phyloP scores from a whole-genome alignment of 2,888 invertebrate genomes.

The Macrosoma leucophasiata region DNA sequence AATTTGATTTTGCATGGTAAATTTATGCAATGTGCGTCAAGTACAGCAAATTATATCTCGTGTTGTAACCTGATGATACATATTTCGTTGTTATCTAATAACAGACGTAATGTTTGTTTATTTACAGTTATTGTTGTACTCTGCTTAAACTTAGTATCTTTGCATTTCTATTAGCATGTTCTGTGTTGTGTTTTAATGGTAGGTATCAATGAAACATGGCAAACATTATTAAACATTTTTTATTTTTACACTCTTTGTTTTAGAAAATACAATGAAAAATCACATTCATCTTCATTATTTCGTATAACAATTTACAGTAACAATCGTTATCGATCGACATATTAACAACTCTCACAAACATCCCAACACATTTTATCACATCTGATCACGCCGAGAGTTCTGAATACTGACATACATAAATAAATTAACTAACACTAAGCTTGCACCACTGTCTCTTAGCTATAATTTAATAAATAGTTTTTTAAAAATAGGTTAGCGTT shows the following conservation, averaged over 20 bases:
- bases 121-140: too few species aligned
- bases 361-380: slow-evolving; percentile 44
- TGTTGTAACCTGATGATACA: too few species aligned
- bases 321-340: slow-evolving; percentile 40
- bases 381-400: slow-evolving; percentile 56
- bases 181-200: neutral
- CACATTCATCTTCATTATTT: slow-evolving; percentile 50
- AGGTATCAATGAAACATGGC: slow-evolving; percentile 26
- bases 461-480: slow-evolving; percentile 71
- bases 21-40: too few species aligned
- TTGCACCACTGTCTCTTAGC: slow-evolving; percentile 66
- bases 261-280: slow-evolving; percentile 59
- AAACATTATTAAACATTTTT: slow-evolving; percentile 37
- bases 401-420: slow-evolving; percentile 71
- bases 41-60: too few species aligned
- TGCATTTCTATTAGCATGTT: too few species aligned
- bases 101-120: too few species aligned
- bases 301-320: slow-evolving; percentile 42
- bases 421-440: slow-evolving; percentile 66
- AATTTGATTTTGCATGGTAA: too few species aligned
- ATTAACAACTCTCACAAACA: slow-evolving; percentile 44
- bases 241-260: slow-evolving; percentile 52
- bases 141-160: too few species aligned
- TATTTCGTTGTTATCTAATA: too few species aligned
- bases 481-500: slow-evolving; percentile 34